Percentiles rank a stretch among this genome's conserved stretches.
Evolutionary conservation across 2,113 vertebrate genomes (phyloP).

Genomic region (Arvicanthis niloticus): DNA sequence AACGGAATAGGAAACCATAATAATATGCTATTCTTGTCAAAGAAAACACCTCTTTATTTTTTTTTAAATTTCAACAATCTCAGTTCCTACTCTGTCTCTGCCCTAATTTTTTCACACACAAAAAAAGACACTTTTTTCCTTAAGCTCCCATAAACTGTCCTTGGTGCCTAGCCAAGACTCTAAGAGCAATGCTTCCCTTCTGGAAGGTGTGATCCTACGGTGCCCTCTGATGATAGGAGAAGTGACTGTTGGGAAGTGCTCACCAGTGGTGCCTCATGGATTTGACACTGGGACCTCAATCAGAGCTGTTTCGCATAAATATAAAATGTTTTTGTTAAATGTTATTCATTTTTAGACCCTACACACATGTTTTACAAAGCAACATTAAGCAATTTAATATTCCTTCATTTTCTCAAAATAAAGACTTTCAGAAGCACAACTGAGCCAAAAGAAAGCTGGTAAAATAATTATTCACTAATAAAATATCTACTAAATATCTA

Average conservation of each 20-base stretch:
- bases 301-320: not conserved
- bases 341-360: not conserved
- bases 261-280: not conserved
- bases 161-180: not conserved
- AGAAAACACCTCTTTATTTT: not conserved
- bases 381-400: not conserved
- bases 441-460: not conserved
- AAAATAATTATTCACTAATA: not conserved
- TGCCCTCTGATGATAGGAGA: not conserved
- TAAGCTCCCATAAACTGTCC: not conserved
- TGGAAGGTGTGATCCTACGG: fast-evolving
- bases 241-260: not conserved
- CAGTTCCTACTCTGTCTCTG: not conserved
- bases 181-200: not conserved
- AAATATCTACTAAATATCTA: not conserved
- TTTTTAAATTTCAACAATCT: not conserved
- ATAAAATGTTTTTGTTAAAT: not conserved
- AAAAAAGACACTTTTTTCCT: not conserved
- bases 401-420: not conserved
- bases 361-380: not conserved
- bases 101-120: not conserved
- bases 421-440: slow-evolving; percentile 33
- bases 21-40: not conserved
- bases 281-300: not conserved
- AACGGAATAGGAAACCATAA: not conserved